These are phyloP conservation scores for Melopsittacus undulatus DNA, from an alignment of 2,797 vertebrate genomes.

Conservation along the genomic window DNA sequence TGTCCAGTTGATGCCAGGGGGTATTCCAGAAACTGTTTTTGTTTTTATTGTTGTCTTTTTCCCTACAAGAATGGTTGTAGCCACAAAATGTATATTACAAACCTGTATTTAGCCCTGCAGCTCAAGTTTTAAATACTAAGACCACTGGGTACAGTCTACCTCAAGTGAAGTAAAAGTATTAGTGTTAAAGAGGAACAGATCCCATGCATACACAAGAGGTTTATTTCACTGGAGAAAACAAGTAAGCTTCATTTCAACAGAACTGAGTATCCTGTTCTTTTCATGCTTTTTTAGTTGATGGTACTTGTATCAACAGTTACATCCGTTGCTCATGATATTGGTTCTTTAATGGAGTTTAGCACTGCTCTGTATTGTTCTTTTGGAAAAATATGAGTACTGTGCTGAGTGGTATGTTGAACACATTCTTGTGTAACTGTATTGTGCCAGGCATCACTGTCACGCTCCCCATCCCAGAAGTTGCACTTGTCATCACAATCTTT, in stretches of 20 bases:
- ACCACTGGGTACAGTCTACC: neutral
- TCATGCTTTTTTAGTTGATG: neutral
- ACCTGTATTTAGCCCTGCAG: neutral
- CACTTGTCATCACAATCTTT: neutral
- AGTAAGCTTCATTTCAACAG: neutral
- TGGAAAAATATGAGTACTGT: neutral
- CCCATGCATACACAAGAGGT: rapidly evolving
- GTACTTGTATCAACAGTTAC: neutral
- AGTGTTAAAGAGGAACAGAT: neutral
- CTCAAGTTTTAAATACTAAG: neutral
- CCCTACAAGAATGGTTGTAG: neutral
- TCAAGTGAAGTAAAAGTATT: neutral
- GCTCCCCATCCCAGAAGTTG: neutral
- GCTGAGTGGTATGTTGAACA: neutral
- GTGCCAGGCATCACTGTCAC: neutral
- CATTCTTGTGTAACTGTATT: neutral
- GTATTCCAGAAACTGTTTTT: neutral
- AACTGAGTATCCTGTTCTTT: neutral
- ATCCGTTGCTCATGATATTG: neutral
- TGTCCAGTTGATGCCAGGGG: neutral
- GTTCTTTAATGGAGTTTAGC: neutral
- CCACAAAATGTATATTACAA: neutral
- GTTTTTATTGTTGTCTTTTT: neutral
- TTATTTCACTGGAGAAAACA: neutral
- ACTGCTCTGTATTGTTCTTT: neutral